Conservation (phyloP, 2,113 vertebrate species). For the Asarcornis scutulata region DNA sequence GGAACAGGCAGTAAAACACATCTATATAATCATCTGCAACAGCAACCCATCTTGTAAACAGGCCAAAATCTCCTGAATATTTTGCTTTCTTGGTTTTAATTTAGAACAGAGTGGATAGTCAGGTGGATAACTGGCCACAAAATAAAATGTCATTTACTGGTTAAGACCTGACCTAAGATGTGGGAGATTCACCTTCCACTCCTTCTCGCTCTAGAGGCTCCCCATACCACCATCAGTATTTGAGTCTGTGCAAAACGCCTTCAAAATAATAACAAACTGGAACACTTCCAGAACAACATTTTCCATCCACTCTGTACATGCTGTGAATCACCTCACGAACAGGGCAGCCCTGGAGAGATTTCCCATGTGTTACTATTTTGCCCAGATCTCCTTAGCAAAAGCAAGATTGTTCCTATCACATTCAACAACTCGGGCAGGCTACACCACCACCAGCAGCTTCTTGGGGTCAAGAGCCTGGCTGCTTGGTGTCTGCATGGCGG, state of each 20-base stretch:
- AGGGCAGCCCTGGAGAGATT: neutral
- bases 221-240: neutral
- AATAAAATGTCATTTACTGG: neutral
- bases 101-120: neutral
- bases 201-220: neutral
- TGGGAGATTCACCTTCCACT: neutral
- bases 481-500: accelerated
- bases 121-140: neutral
- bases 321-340: neutral
- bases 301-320: neutral
- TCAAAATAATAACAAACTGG: neutral
- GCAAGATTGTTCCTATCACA: neutral
- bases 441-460: neutral
- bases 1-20: neutral
- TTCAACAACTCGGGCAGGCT: neutral
- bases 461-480: neutral
- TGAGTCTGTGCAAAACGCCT: neutral
- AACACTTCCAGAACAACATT: neutral
- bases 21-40: neutral
- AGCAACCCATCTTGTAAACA: neutral
- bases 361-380: neutral
- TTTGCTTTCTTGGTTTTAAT: neutral
- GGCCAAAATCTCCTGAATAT: neutral
- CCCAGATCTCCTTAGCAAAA: neutral
- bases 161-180: neutral